These are phyloP conservation scores for Bursaphelenchus okinawaensis DNA, from an alignment of 2,888 invertebrate genomes.

Conservation along the genomic window DNA sequence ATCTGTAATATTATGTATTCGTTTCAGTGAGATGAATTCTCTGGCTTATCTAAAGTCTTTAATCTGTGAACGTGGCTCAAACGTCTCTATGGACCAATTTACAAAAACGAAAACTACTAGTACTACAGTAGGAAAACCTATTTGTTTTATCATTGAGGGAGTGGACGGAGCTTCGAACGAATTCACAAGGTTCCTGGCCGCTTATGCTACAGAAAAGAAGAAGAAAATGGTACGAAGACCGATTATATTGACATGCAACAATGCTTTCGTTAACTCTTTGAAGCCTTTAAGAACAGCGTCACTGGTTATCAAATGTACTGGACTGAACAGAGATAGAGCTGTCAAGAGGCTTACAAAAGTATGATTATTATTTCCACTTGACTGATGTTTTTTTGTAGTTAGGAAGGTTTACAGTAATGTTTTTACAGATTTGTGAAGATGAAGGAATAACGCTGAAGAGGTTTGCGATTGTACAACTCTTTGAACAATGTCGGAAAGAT, in stretches of 20 bases:
- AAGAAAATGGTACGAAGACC: constrained; percentile 16
- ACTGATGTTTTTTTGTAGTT: no score
- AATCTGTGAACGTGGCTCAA: background rate
- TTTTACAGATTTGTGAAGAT: background rate
- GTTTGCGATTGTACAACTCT: constrained; percentile 3
- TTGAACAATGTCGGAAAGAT: constrained; percentile 15
- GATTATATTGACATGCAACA: constrained; percentile 18
- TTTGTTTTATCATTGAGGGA: constrained; percentile 17
- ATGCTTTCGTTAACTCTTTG: constrained; percentile 7
- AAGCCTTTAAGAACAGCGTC: constrained; percentile 10
- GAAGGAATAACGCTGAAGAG: constrained; percentile 5
- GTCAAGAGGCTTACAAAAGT: constrained; percentile 3
- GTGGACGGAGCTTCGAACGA: constrained; percentile 15
- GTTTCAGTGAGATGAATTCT: constrained; percentile 11
- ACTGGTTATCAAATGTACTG: constrained; percentile 3
- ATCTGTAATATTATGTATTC: no score
- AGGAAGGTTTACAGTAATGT: background rate
- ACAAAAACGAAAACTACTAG: constrained; percentile 5
- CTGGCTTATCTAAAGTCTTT: constrained; percentile 7
- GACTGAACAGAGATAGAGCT: background rate
- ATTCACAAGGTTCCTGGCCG: constrained; percentile 13
- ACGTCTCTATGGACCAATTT: constrained; percentile 3
- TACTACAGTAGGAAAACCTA: background rate
- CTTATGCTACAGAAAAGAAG: constrained; percentile 9
- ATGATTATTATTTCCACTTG: no score